A percentile compares a stretch with the other conserved stretches of the same genome.
Evolutionary conservation across 2,888 invertebrate species (phyloP).

Genomic region (Hipparchia sbordonii): DNA sequence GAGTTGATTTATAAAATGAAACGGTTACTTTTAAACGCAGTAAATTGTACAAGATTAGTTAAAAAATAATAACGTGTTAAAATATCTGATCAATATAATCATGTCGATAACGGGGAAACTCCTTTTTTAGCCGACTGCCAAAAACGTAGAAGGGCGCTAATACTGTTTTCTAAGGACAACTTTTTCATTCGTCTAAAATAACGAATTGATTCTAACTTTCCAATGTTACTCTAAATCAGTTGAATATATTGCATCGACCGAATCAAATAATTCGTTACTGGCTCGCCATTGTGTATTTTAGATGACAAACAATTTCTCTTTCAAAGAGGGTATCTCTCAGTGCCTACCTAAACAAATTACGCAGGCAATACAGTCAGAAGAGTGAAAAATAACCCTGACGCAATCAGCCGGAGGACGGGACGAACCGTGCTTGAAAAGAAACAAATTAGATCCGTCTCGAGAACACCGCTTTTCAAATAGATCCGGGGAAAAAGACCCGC

Average conservation of each 20-base stretch:
- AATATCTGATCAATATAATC: too few species aligned
- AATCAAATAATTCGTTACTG: slow-evolving; percentile 12
- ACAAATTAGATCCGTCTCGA: slow-evolving; percentile 79
- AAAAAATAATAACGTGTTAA: not conserved
- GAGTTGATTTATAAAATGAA: too few species aligned
- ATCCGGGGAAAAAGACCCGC: slow-evolving; percentile 60
- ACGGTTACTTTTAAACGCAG: too few species aligned
- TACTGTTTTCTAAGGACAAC: too few species aligned
- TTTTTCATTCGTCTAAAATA: not conserved
- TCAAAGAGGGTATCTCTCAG: slow-evolving; percentile 32
- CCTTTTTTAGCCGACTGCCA: too few species aligned
- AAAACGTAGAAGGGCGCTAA: too few species aligned
- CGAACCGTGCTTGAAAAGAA: slow-evolving; percentile 73
- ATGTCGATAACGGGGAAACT: too few species aligned
- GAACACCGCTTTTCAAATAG: slow-evolving; percentile 69
- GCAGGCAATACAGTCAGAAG: slow-evolving; percentile 54
- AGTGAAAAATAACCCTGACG: slow-evolving; percentile 61
- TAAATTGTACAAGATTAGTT: not conserved
- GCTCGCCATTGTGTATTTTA: slow-evolving; percentile 19
- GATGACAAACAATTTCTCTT: slow-evolving; percentile 43
- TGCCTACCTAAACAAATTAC: slow-evolving; percentile 61
- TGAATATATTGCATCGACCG: not conserved
- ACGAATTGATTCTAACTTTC: not conserved
- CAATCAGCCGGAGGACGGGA: slow-evolving; percentile 64
- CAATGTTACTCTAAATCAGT: not conserved